These are phyloP conservation scores for Brachionus rotundiformis DNA, from an alignment of 1,140 invertebrate species.

Conservation along the genomic window DNA sequence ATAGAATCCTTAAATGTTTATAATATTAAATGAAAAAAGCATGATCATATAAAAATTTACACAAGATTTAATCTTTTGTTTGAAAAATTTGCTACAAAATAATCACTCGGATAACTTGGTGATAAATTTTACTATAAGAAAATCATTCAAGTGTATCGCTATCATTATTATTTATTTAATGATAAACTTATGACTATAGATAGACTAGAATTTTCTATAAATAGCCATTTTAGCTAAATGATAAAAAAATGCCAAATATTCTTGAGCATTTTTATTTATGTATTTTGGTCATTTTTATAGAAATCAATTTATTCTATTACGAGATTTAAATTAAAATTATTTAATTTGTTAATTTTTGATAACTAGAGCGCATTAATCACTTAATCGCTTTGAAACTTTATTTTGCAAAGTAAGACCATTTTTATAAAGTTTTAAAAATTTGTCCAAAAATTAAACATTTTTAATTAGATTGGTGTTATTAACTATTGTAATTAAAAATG, in stretches of 20 bases:
- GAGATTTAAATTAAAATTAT: neutral
- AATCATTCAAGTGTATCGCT: constrained; percentile 36
- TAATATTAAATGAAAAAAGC: neutral
- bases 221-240: constrained; percentile 2
- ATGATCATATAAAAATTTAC: neutral
- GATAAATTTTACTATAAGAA: neutral
- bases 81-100: neutral
- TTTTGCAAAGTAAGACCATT: constrained; percentile 15
- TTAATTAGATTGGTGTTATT: neutral
- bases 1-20: neutral
- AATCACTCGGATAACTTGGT: neutral
- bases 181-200: constrained; percentile 8
- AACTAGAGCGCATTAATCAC: neutral
- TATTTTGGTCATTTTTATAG: neutral
- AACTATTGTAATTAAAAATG: no score
- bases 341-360: neutral
- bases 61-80: neutral
- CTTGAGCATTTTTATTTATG: neutral
- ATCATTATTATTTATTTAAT: neutral
- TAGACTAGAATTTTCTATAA: neutral
- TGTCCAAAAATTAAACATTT: constrained; percentile 23
- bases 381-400: neutral
- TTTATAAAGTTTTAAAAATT: constrained; percentile 25
- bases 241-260: neutral
- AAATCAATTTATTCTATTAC: neutral